Evolutionary conservation across 2,888 invertebrate species (phyloP), one percentile per base, ranked within the genome.

Genomic region (Monopis laevigella): DNA sequence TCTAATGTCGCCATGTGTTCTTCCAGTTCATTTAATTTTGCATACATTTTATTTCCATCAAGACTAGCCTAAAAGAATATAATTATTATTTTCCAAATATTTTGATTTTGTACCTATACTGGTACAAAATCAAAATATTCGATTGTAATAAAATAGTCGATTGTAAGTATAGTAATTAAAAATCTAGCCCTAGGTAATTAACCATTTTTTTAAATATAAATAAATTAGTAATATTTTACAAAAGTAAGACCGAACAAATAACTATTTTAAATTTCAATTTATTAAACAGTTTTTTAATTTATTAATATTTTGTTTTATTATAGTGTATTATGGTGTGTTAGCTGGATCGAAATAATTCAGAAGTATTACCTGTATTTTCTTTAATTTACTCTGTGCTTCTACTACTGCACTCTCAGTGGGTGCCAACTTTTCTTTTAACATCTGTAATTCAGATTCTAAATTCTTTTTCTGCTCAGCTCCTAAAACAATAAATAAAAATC

Each of bases 1-100:
- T 88, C 89, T 24, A 89, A 63, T 43, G 86, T 84, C 8, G 86
- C 84, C 52, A 90, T 70, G 57, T 88, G 87, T 41, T 86, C 85
- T 60, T 92, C 90, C 48, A 91, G 59, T 35, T 75, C 84, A 48
- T 83, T 84, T n/a, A 92, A 70, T 62, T 89, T 87, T 1, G 78
- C 62, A 53, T 87, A 86, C 58, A 88, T 87, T 62, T 90, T 90
- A 58, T 90, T 90, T 21, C 87, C 87, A 44, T 87, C 83, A 8
- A 92, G 70, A 52, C 83, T 82, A 43, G 75, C 65, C 83, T 88
- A 77, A 36, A 68, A 53, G 50, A 41, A n/a, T n/a, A n/a, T n/a
- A n/a, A n/a, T n/a, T n/a, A n/a, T n/a, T n/a, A n/a, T n/a, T n/a
- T n/a, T n/a, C n/a, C n/a, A n/a, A n/a, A n/a, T n/a, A n/a, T n/a